A percentile compares a stretch with the other conserved stretches of the same genome.
Conservation (phyloP, 2,113 vertebrate genomes). For the Tupaia chinensis region DNA sequence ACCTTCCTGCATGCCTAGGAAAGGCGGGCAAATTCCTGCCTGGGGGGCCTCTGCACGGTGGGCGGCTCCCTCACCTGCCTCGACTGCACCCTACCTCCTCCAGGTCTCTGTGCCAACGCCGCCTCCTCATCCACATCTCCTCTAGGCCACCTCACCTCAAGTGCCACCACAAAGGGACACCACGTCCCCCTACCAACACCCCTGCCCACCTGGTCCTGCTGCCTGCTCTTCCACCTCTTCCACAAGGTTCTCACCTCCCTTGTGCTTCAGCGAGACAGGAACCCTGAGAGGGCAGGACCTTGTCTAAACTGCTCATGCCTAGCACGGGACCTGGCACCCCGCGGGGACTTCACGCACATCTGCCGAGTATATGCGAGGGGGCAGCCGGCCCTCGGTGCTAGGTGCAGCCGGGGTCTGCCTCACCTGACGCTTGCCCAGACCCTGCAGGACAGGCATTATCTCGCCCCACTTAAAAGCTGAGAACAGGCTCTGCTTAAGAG, state of each 20-base stretch:
- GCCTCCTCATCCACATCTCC: neutral
- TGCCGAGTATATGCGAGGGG: accelerated
- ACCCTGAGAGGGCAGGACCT: neutral
- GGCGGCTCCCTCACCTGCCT: neutral
- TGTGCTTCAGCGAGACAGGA: neutral
- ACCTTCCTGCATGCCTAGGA: neutral
- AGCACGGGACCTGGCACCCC: neutral
- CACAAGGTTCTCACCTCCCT: too few relatives aligned
- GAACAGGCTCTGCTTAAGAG: neutral
- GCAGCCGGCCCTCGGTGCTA: neutral
- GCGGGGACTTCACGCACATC: too few relatives aligned
- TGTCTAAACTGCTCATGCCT: neutral
- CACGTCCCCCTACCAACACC: neutral
- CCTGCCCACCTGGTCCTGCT: neutral
- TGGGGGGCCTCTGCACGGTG: neutral
- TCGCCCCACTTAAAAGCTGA: neutral
- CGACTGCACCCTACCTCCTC: neutral
- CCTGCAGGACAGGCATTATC: neutral
- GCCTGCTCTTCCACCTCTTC: too few relatives aligned
- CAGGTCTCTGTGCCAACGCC: neutral
- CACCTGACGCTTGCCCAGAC: neutral
- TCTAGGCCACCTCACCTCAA: neutral
- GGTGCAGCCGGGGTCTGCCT: neutral
- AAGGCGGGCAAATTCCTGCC: neutral
- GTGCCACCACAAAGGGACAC: neutral